phyloP scores from a whole-genome alignment of 2,113 vertebrate genomes.

The Pseudorhombus dupliciocellatus region DNA sequence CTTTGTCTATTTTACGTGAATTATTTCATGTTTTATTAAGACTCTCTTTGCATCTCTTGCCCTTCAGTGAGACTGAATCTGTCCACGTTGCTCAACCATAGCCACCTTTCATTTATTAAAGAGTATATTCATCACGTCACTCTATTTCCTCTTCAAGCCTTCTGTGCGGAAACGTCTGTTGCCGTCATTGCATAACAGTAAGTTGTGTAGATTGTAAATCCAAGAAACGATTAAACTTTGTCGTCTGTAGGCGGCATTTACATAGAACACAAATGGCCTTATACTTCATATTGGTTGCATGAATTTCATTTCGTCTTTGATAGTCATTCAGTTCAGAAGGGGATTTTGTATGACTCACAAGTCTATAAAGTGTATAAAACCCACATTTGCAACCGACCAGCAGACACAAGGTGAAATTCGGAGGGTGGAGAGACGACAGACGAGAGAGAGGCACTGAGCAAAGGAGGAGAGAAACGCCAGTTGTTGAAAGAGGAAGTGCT shows the following conservation, averaged over 20 bases:
- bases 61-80: too few species aligned
- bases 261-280: conserved; percentile 41
- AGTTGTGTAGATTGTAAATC: conserved; percentile 30
- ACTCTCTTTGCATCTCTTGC: neutral
- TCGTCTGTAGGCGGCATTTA: conserved; percentile 67
- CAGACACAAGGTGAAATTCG: conserved; percentile 10
- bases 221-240: conserved; percentile 15
- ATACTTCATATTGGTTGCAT: conserved; percentile 26
- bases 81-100: too few species aligned
- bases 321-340: conserved; percentile 53
- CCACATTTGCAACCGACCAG: conserved; percentile 39
- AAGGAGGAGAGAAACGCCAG: conserved; percentile 19
- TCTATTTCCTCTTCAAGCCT: too few species aligned
- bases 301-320: conserved; percentile 41
- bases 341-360: conserved; percentile 74
- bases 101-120: too few species aligned
- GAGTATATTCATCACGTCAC: neutral
- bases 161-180: neutral
- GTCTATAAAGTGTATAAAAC: conserved; percentile 67
- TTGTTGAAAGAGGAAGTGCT: conserved; percentile 63
- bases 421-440: conserved; percentile 25
- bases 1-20: neutral
- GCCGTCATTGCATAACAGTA: conserved; percentile 14
- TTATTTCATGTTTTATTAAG: too few species aligned
- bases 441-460: conserved; percentile 24